Percentiles rank a stretch among this genome's conserved stretches.
Evolutionary conservation across 2,888 invertebrate genomes (phyloP).

Genomic region (Drosophila barbarae): DNA sequence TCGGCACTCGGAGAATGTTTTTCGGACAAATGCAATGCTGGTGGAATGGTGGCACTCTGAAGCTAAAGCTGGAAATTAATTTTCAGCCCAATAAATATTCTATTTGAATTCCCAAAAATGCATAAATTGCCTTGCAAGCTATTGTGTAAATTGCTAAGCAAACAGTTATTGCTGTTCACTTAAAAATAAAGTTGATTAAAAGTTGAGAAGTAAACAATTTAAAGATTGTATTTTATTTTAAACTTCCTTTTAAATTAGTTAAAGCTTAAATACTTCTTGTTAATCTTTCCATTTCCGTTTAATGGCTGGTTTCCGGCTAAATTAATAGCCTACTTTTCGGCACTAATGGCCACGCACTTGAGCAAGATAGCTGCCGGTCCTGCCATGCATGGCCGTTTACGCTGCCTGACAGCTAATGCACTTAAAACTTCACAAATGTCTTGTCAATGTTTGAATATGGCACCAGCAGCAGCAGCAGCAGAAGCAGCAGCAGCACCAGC

Average conservation of each 20-base stretch:
- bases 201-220: not conserved
- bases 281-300: not conserved
- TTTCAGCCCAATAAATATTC: slow-evolving; percentile 36
- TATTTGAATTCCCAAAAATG: slow-evolving; percentile 23
- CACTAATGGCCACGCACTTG: slow-evolving; percentile 18
- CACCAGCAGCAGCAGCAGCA: slow-evolving; percentile 18
- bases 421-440: slow-evolving; percentile 74
- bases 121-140: slow-evolving; percentile 22
- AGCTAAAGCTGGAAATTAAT: slow-evolving; percentile 26
- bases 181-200: slow-evolving; percentile 12
- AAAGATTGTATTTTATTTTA: too few relatives aligned
- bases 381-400: slow-evolving; percentile 8
- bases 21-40: slow-evolving; percentile 7
- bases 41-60: slow-evolving; percentile 1
- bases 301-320: not conserved
- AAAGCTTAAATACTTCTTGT: too few relatives aligned
- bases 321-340: slow-evolving; percentile 44
- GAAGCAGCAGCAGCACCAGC: slow-evolving; percentile 26
- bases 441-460: slow-evolving; percentile 71
- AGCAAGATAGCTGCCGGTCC: slow-evolving; percentile 6
- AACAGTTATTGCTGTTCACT: slow-evolving; percentile 14
- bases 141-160: slow-evolving; percentile 28
- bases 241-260: too few relatives aligned
- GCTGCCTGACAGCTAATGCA: slow-evolving; percentile 67
- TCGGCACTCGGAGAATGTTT: slow-evolving; percentile 36